Base-by-base conservation (phyloP, 2,113 vertebrate species). In the Hemicordylus capensis region DNA sequence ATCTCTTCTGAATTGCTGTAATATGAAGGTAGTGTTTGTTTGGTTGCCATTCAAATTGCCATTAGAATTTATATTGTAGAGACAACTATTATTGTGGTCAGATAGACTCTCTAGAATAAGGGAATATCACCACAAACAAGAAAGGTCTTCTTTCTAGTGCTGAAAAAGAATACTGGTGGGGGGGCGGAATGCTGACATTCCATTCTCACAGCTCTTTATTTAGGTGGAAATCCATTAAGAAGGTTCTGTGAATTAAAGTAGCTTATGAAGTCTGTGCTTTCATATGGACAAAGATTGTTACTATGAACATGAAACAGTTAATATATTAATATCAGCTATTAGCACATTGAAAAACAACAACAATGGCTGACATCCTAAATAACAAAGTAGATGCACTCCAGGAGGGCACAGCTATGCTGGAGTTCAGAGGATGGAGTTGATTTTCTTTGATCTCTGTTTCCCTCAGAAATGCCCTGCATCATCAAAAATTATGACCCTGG, bases 251-350 rank as follows among this genome's bases (percentile, higher is more conserved):
- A 85, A 85, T 69, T 69, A 85, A 67, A 46, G 39, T 4, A 14
- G 22, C 66, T 37, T 59, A 59, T 19, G 70, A 58, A 24, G 14
- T 19, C n/a, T 76, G 24, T 19, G 11, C 51, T 56, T 66, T 76
- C 37, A 76, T 76, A 46, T 34, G 31, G 19, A 15, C 51, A 70
- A n/a, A 66, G 46, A 51, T 61, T 78, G 20, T 28, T 79, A 59
- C n/a, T 85, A 72, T n/a, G 48, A 79, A 77, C 66, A 85, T 78
- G 64, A 78, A 78, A 85, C 79, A 44, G 22, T 78, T 79, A 61
- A 73, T 85, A n/a, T 28, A 34, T 85, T 39, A 79, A 61, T n/a
- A 51, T 31, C 66, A 63, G 66, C 42, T 61, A 22, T 61, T 79
- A 48, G 39, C 28, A 48, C n/a, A 37, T 44, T 72, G 42, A 78